phyloP scores from a whole-genome alignment of 2,797 vertebrate species.

The Delichon dasypus region DNA sequence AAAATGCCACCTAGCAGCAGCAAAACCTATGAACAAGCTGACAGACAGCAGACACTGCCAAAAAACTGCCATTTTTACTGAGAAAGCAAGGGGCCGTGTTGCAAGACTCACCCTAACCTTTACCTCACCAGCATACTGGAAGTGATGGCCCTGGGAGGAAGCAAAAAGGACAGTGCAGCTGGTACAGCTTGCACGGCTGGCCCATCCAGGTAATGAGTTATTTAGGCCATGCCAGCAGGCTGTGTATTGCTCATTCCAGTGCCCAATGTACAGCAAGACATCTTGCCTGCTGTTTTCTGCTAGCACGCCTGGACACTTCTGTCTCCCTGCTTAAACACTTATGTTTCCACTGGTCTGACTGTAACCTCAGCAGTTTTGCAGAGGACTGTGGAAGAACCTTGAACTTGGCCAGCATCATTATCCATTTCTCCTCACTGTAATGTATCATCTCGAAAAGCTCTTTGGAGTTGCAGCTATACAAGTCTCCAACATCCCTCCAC shows the following conservation, averaged over 20 bases:
- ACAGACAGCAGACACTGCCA: not conserved
- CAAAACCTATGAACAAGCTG: not conserved
- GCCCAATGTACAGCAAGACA: not conserved
- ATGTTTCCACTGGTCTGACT: not conserved
- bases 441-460: not conserved
- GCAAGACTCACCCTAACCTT: not conserved
- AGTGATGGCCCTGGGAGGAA: not conserved
- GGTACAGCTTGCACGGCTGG: not conserved
- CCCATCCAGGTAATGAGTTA: not conserved
- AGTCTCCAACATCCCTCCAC: not conserved
- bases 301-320: accelerated
- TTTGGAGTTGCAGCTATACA: not conserved
- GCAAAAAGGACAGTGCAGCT: accelerated
- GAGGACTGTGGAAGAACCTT: not conserved
- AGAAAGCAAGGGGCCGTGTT: not conserved
- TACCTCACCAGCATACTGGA: not conserved
- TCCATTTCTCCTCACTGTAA: not conserved
- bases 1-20: not conserved
- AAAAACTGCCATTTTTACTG: not conserved
- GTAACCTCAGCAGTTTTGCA: not conserved
- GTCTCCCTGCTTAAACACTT: not conserved
- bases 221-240: not conserved
- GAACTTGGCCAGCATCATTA: not conserved
- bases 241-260: not conserved
- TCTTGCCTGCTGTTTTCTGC: not conserved